Conservation (phyloP, 2,797 vertebrate genomes). For the Morus bassanus region DNA sequence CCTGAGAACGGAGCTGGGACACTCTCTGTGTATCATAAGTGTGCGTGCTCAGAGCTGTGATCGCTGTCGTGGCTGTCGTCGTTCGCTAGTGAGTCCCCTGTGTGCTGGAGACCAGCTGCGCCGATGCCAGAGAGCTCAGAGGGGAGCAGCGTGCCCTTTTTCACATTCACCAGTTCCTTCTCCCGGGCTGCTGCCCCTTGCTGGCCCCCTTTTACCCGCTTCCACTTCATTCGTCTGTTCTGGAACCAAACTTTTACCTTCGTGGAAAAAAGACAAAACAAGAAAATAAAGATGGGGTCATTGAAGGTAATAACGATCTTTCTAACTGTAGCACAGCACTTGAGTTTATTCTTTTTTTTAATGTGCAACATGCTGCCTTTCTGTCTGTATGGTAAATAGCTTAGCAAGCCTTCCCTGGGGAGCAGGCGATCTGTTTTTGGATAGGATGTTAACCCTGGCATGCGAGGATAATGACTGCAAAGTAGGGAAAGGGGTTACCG, state of each 20-base stretch:
- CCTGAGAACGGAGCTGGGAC: slow-evolving; percentile 80
- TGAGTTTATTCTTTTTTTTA: background rate
- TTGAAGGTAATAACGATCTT: background rate
- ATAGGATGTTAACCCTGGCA: background rate
- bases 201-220: slow-evolving; percentile 96
- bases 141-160: slow-evolving; percentile 94
- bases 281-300: background rate
- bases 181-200: slow-evolving; percentile 94
- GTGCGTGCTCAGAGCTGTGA: slow-evolving; percentile 95
- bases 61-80: slow-evolving; percentile 98
- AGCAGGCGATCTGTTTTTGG: background rate
- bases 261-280: background rate
- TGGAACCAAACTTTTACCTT: slow-evolving; percentile 99
- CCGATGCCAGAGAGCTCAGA: slow-evolving; percentile 94
- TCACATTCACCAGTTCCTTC: slow-evolving; percentile 98
- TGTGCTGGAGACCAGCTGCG: slow-evolving; percentile 87
- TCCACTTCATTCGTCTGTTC: slow-evolving; percentile 99
- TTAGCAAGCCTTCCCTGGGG: background rate
- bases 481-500: background rate
- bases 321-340: background rate
- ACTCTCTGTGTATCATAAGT: slow-evolving; percentile 87
- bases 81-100: slow-evolving; percentile 93
- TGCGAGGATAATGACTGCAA: background rate
- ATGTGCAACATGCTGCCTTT: background rate
- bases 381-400: background rate